Percentiles rank a stretch among this genome's conserved stretches.
These are phyloP conservation scores for Oxyruncus cristatus DNA, from an alignment of 2,113 vertebrate genomes.

Conservation along the genomic window DNA sequence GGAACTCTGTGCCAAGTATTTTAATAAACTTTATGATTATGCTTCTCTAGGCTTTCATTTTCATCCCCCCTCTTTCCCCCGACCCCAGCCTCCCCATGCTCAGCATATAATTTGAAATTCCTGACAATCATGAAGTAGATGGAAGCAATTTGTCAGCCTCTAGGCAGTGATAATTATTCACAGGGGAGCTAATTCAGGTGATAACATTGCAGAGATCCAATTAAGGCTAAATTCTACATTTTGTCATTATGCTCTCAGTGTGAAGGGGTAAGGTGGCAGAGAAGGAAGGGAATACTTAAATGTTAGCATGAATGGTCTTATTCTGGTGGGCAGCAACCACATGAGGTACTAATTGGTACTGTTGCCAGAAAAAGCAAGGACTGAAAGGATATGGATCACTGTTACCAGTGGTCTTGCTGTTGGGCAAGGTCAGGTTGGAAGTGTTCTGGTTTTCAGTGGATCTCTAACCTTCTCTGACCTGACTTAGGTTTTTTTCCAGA, in stretches of 20 bases:
- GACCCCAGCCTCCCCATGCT: neutral
- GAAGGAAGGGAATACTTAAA: neutral
- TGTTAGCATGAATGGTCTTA: neutral
- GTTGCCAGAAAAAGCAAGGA: neutral
- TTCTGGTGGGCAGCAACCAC: neutral
- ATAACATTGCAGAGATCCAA: conserved; percentile 61
- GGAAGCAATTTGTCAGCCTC: conserved; percentile 59
- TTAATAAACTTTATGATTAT: neutral
- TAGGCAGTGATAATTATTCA: conserved; percentile 56
- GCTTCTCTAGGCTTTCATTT: neutral
- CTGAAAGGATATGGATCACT: neutral
- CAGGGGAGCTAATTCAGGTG: conserved; percentile 58
- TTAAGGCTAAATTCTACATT: conserved; percentile 58
- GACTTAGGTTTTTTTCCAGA: neutral
- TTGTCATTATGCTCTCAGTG: conserved; percentile 18
- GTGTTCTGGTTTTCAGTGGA: neutral
- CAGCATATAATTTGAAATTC: conserved; percentile 20
- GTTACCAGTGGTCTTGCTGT: neutral
- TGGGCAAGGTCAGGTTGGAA: neutral
- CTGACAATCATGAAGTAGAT: conserved; percentile 21
- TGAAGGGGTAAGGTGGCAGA: neutral
- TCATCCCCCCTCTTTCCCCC: neutral
- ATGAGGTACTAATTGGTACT: neutral
- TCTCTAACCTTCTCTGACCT: neutral
- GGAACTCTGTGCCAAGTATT: neutral